Percentiles rank a stretch among this genome's conserved stretches.
These are phyloP conservation scores for Pseudococcus jackbeardsleyi DNA, from an alignment of 2,888 invertebrate species.

Conservation along the genomic window DNA sequence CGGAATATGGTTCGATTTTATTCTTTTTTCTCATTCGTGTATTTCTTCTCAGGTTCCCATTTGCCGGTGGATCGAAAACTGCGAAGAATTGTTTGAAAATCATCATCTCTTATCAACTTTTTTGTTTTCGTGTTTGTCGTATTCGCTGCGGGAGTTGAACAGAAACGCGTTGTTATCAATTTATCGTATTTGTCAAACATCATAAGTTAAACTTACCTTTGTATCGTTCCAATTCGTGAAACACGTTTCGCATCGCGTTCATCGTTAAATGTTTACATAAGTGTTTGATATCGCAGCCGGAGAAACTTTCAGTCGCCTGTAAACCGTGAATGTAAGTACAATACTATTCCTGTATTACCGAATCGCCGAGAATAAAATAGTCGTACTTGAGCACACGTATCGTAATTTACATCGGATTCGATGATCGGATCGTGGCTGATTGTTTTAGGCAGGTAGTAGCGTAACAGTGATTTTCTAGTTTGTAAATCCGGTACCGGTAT, in stretches of 20 bases:
- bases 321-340: no score
- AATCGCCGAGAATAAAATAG: background rate
- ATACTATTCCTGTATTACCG: no score
- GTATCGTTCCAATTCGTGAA: conserved; percentile 1
- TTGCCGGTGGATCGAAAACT: background rate
- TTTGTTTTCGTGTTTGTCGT: background rate
- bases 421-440: conserved; percentile 72
- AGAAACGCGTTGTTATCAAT: no score
- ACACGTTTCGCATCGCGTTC: conserved; percentile 78
- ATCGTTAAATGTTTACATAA: conserved; percentile 92
- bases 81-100: background rate
- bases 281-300: conserved; percentile 88
- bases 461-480: conserved; percentile 80
- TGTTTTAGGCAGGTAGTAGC: conserved; percentile 74
- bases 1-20: no score
- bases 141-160: no score
- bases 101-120: background rate
- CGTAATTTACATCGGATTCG: conserved; percentile 71
- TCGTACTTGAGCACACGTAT: conserved; percentile 70
- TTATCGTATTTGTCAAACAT: background rate
- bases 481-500: conserved; percentile 81
- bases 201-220: background rate
- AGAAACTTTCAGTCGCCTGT: conserved; percentile 77
- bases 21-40: background rate
- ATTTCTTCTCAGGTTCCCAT: conserved; percentile 15